These are phyloP conservation scores for Hofmannophila pseudospretella DNA, from an alignment of 2,888 invertebrate genomes.

Conservation along the genomic window DNA sequence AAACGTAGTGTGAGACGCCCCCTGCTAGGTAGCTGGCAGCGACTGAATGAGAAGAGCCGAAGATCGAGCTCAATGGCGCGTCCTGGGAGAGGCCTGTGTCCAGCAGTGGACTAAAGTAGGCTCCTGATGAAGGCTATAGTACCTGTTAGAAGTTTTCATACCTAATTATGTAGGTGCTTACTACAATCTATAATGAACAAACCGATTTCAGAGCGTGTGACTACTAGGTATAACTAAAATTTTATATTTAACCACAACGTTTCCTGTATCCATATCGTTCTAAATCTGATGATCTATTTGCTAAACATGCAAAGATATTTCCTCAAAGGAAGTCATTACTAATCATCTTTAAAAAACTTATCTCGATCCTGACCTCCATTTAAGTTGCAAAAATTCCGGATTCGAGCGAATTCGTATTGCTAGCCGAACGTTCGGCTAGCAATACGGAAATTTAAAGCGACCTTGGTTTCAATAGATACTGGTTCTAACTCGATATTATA, in stretches of 20 bases:
- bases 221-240: too few relatives aligned
- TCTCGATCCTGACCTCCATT: conserved; percentile 39
- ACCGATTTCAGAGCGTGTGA: too few relatives aligned
- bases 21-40: too few relatives aligned
- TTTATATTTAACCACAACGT: neutral
- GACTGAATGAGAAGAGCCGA: too few relatives aligned
- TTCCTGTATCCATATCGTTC: conserved; percentile 6
- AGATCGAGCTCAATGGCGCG: too few relatives aligned
- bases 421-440: conserved; percentile 29
- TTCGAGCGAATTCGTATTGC: conserved; percentile 36
- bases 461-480: conserved; percentile 35
- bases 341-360: conserved; percentile 58
- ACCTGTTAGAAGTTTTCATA: too few relatives aligned
- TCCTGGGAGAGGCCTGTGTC: too few relatives aligned
- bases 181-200: too few relatives aligned
- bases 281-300: conserved; percentile 3
- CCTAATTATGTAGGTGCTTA: too few relatives aligned
- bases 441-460: conserved; percentile 35
- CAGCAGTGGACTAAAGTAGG: too few relatives aligned
- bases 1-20: too few relatives aligned
- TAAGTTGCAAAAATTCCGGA: conserved; percentile 58
- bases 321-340: conserved; percentile 58
- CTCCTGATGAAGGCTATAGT: too few relatives aligned
- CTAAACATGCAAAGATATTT: conserved; percentile 27
- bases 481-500: conserved; percentile 1